These are phyloP conservation scores for Harpagifer antarcticus DNA, from an alignment of 2,797 vertebrate species.

Conservation along the genomic window DNA sequence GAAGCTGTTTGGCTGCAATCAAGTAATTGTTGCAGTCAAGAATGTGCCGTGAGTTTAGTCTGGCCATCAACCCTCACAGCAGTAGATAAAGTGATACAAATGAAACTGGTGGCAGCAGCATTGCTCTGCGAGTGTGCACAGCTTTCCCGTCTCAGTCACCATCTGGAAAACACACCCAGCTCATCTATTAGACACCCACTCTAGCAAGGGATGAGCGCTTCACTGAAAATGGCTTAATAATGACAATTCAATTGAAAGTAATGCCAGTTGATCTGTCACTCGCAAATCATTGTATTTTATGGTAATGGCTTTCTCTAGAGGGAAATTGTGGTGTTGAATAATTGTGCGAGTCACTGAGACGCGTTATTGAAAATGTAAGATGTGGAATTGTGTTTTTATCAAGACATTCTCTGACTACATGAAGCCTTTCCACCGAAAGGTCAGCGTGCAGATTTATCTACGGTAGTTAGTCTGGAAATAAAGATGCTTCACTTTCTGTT, in stretches of 20 bases:
- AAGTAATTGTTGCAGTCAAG: slow-evolving; percentile 38
- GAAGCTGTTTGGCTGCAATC: slow-evolving; percentile 13
- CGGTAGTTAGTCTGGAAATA: slow-evolving; percentile 7
- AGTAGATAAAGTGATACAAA: slow-evolving; percentile 51
- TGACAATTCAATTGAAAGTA: slow-evolving; percentile 57
- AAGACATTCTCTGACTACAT: background rate
- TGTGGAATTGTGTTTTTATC: slow-evolving; percentile 23
- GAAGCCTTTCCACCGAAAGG: slow-evolving; percentile 17
- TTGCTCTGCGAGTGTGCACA: slow-evolving; percentile 35
- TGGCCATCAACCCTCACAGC: slow-evolving; percentile 30
- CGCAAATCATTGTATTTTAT: slow-evolving; percentile 46
- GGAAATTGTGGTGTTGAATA: slow-evolving; percentile 16
- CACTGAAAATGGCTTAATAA: slow-evolving; percentile 64
- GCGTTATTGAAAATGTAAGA: slow-evolving; percentile 27
- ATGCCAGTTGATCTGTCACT: slow-evolving; percentile 39
- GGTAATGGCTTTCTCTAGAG: slow-evolving; percentile 18
- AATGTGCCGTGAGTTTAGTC: slow-evolving; percentile 21
- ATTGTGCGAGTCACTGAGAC: slow-evolving; percentile 25
- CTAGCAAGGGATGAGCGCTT: slow-evolving; percentile 51
- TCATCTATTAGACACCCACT: slow-evolving; percentile 51
- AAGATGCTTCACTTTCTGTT: slow-evolving; percentile 18
- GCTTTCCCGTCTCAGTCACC: slow-evolving; percentile 52
- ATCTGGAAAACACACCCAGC: slow-evolving; percentile 64
- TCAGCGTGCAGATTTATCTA: slow-evolving; percentile 7
- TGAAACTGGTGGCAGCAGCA: slow-evolving; percentile 42